A percentile compares a stretch with the other conserved stretches of the same genome.
Conservation (phyloP, 2,113 vertebrate species). For the Thalassarche chlororhynchos region DNA sequence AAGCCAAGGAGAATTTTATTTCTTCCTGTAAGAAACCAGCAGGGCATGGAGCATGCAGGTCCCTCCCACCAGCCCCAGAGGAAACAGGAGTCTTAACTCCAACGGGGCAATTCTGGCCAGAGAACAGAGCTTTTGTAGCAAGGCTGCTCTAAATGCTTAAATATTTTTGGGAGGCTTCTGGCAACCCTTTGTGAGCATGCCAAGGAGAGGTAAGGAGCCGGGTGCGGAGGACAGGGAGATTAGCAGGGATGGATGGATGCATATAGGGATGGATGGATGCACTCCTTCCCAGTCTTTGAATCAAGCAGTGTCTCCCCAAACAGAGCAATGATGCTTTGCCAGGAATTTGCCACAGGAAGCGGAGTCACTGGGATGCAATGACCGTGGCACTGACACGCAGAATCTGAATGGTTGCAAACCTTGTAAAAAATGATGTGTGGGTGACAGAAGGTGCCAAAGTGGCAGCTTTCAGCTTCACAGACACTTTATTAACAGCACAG, state of each 20-base stretch:
- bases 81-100: background rate
- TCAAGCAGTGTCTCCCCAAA: background rate
- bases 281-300: background rate
- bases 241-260: background rate
- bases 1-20: background rate
- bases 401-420: background rate
- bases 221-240: background rate
- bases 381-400: rapidly evolving
- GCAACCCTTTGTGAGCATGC: background rate
- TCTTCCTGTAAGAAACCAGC: background rate
- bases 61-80: background rate
- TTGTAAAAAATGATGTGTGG: background rate
- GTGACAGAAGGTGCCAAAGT: background rate
- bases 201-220: background rate
- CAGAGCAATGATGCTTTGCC: background rate
- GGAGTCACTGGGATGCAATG: rapidly evolving
- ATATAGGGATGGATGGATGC: background rate
- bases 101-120: background rate
- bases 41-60: background rate
- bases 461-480: background rate
- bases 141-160: background rate
- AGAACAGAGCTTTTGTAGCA: background rate
- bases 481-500: background rate
- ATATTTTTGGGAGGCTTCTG: background rate
- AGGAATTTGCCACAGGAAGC: background rate